phyloP scores from a whole-genome alignment of 2,797 vertebrate species.

The Trachops cirrhosus region DNA sequence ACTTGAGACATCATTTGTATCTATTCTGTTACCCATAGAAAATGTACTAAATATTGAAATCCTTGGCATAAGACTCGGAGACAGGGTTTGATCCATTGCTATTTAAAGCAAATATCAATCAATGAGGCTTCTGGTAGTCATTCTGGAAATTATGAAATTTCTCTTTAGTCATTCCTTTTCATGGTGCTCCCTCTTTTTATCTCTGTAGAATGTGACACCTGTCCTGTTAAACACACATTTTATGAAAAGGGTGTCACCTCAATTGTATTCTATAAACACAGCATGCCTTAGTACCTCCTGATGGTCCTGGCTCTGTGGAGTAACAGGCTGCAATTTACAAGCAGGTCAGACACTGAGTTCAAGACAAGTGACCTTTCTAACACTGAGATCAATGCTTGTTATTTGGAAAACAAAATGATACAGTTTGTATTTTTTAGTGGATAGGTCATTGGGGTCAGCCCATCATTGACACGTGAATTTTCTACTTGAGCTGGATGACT shows the following conservation, averaged over 20 bases:
- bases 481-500: conserved; percentile 43
- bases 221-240: conserved; percentile 1
- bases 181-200: background rate
- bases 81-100: background rate
- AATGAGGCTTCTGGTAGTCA: background rate
- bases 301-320: background rate
- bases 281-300: background rate
- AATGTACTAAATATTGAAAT: background rate
- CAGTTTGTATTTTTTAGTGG: conserved; percentile 62
- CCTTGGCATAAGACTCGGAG: background rate
- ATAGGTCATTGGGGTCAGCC: conserved; percentile 8
- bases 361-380: conserved; percentile 69
- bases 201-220: background rate
- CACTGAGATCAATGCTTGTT: conserved; percentile 66
- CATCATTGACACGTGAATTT: conserved; percentile 54
- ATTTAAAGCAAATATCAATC: background rate
- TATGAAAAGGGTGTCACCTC: background rate
- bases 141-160: background rate
- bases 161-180: background rate
- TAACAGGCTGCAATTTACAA: conserved; percentile 67
- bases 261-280: background rate
- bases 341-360: conserved; percentile 49
- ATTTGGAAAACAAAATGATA: conserved; percentile 73
- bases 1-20: conserved; percentile 31
- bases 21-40: conserved; percentile 4